These are phyloP conservation scores for Ochropleura plecta DNA, from an alignment of 2,888 invertebrate genomes.

Conservation along the genomic window DNA sequence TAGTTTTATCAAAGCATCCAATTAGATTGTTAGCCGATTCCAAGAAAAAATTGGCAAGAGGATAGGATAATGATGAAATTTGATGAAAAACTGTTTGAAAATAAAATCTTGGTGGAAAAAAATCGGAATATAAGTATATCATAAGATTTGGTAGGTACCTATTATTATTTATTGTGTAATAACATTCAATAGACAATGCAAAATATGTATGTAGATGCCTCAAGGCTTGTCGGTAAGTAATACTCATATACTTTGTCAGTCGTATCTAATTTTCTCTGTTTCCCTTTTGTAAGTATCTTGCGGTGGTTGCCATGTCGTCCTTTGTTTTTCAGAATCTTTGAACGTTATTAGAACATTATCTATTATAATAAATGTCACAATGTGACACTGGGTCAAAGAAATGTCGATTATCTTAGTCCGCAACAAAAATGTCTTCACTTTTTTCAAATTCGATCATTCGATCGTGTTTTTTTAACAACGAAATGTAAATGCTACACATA, in stretches of 20 bases:
- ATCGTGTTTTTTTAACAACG: no score
- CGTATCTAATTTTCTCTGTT: conserved; percentile 15
- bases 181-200: neutral
- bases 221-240: neutral
- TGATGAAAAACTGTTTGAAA: neutral
- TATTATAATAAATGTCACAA: neutral
- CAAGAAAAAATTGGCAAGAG: neutral
- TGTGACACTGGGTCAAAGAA: neutral
- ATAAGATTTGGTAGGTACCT: no score
- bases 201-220: neutral
- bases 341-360: conserved; percentile 6
- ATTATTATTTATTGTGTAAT: no score
- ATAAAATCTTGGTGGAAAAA: neutral
- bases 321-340: neutral
- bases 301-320: neutral
- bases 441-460: no score
- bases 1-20: neutral
- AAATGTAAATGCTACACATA: no score
- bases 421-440: neutral
- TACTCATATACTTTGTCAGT: neutral
- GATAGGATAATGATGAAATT: neutral
- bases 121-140: neutral
- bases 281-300: neutral
- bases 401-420: neutral
- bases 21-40: neutral